These are phyloP conservation scores for Drosophila watanabei DNA, from an alignment of 1,140 invertebrate species.

Conservation along the genomic window DNA sequence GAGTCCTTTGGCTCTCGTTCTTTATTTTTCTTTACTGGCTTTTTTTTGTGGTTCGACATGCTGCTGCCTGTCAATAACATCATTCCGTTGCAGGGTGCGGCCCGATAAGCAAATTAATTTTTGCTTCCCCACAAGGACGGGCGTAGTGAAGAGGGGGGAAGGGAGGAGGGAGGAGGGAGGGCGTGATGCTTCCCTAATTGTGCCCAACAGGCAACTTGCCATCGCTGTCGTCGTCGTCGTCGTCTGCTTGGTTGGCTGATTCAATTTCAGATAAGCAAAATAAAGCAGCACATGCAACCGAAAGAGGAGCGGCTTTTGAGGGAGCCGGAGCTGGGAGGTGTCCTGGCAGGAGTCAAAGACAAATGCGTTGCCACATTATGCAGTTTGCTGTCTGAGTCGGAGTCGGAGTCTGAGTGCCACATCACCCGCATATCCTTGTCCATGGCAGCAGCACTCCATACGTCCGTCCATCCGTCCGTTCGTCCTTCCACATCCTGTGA, in stretches of 20 bases:
- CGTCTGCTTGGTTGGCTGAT: constrained; percentile 77
- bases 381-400: constrained; percentile 51
- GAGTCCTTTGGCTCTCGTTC: background rate
- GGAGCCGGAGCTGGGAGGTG: background rate
- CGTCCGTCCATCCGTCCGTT: constrained; percentile 7
- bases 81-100: constrained; percentile 70
- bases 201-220: constrained; percentile 73
- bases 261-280: constrained; percentile 84
- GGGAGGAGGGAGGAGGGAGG: background rate
- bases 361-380: constrained; percentile 81
- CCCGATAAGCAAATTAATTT: constrained; percentile 84
- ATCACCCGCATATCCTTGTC: constrained; percentile 70
- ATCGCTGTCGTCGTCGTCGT: constrained; percentile 39
- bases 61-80: constrained; percentile 78
- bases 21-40: constrained; percentile 14
- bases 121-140: constrained; percentile 37
- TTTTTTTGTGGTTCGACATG: constrained; percentile 53
- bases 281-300: constrained; percentile 78
- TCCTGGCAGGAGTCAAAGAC: constrained; percentile 64
- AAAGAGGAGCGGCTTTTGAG: constrained; percentile 6
- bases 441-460: constrained; percentile 28
- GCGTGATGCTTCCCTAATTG: constrained; percentile 72
- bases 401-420: constrained; percentile 42
- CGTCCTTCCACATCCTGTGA: background rate
- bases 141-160: background rate